A percentile compares a stretch with the other conserved stretches of the same genome.
phyloP scores from a whole-genome alignment of 2,888 invertebrate species.

The Germaria angustata region DNA sequence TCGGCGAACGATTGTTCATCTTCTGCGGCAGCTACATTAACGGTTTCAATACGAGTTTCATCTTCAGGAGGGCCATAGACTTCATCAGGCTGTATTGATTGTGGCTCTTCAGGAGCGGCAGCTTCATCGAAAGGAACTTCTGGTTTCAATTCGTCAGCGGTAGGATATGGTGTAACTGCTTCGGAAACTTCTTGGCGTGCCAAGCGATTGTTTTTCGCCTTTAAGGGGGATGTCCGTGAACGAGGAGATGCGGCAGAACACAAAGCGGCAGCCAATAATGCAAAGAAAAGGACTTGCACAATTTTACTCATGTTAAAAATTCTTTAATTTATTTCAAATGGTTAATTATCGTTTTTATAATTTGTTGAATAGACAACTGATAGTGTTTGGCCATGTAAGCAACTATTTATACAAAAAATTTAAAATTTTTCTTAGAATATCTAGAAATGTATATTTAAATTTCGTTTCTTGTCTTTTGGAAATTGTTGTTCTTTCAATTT shows the following conservation, averaged over 20 bases:
- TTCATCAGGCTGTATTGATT: conserved; percentile 65
- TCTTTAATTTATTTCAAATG: background rate
- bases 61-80: conserved; percentile 64
- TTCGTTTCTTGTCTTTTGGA: conserved; percentile 9
- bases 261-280: conserved; percentile 61
- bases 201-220: conserved; percentile 70
- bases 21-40: conserved; percentile 25
- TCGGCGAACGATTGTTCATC: conserved; percentile 42
- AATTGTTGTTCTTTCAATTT: conserved; percentile 47
- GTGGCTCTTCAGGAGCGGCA: conserved; percentile 52
- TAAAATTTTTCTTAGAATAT: conserved; percentile 41
- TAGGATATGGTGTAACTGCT: conserved; percentile 75
- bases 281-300: conserved; percentile 70
- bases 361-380: conserved; percentile 59
- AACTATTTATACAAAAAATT: conserved; percentile 52
- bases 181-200: conserved; percentile 74
- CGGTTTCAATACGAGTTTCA: conserved; percentile 45
- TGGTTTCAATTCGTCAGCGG: conserved; percentile 75
- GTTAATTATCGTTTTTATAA: conserved; percentile 26
- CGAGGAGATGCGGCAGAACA: conserved; percentile 70
- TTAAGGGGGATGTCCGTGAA: conserved; percentile 69
- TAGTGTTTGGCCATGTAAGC: conserved; percentile 11
- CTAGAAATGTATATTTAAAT: conserved; percentile 17
- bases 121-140: conserved; percentile 75
- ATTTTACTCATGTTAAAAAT: conserved; percentile 72